Conservation (phyloP, 2,888 invertebrate species). For the Eupeodes luniger region DNA sequence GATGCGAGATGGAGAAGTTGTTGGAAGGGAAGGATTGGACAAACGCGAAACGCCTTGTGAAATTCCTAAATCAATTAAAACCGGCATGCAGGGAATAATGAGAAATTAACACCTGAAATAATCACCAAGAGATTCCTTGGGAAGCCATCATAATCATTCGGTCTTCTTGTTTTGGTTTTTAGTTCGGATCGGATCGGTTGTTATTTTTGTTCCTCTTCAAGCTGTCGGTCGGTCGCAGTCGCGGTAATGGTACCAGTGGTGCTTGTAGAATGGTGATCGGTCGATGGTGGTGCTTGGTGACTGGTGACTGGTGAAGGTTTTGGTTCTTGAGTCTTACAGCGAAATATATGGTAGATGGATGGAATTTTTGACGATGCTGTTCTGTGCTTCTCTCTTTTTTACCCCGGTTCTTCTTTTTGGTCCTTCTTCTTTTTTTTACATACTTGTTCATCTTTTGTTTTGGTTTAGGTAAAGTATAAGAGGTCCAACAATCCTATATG, state of each 20-base stretch:
- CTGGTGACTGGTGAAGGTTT: neutral
- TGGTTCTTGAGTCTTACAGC: constrained; percentile 17
- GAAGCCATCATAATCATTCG: constrained; percentile 73
- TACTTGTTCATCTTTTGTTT: neutral
- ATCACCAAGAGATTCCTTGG: constrained; percentile 68
- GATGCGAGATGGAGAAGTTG: neutral
- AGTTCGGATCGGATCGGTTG: constrained; percentile 38
- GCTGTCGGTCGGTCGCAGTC: too few species aligned
- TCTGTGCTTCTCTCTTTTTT: neutral
- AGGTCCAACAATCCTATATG: neutral
- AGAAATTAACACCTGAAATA: constrained; percentile 78
- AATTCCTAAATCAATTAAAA: constrained; percentile 79
- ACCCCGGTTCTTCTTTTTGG: neutral
- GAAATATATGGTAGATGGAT: constrained; percentile 30
- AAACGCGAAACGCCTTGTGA: constrained; percentile 73
- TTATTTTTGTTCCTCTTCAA: constrained; percentile 1
- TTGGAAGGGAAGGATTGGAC: neutral
- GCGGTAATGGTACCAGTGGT: too few species aligned
- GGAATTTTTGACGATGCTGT: constrained; percentile 51
- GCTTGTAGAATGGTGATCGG: neutral
- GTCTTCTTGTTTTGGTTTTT: constrained; percentile 53
- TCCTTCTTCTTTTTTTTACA: neutral
- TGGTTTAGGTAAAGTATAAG: neutral
- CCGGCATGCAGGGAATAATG: constrained; percentile 78
- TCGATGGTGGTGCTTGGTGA: neutral